Conservation (phyloP, 2,888 invertebrate species). For the Rhaphigaster nebulosa region DNA sequence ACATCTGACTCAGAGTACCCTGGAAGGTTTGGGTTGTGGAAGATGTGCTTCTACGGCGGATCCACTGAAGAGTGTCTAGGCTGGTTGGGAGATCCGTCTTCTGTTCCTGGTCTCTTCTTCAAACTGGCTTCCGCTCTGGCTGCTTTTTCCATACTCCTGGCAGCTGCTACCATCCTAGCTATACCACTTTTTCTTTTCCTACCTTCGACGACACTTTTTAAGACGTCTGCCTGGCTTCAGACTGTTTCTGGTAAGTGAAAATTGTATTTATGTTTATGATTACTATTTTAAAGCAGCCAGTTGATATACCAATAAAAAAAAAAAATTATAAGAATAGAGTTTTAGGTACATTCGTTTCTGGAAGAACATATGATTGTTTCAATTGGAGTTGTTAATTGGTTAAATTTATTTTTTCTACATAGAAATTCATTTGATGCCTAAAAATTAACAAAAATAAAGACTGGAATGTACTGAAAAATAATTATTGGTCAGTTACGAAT, state of each 20-base stretch:
- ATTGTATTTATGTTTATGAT: neutral
- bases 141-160: slow-evolving; percentile 86
- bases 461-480: neutral
- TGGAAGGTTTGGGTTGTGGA: slow-evolving; percentile 94
- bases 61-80: slow-evolving; percentile 85
- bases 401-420: neutral
- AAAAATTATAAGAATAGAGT: neutral
- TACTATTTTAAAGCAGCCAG: neutral
- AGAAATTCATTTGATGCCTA: neutral
- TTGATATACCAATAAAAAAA: neutral
- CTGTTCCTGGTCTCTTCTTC: slow-evolving; percentile 87
- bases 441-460: neutral
- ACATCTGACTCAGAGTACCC: slow-evolving; percentile 83
- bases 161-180: slow-evolving; percentile 87
- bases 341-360: neutral
- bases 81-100: slow-evolving; percentile 84
- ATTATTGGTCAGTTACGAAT: neutral
- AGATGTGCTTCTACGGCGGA: slow-evolving; percentile 82
- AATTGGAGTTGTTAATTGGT: neutral
- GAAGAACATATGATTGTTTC: neutral
- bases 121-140: slow-evolving; percentile 90
- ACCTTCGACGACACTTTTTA: slow-evolving; percentile 91
- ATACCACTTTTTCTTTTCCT: slow-evolving; percentile 95
- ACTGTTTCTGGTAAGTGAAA: slow-evolving; percentile 87
- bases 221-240: slow-evolving; percentile 95